A percentile compares a stretch with the other conserved stretches of the same genome.
Evolutionary conservation across 2,113 vertebrate species (phyloP).

Genomic region (Oplegnathus fasciatus): DNA sequence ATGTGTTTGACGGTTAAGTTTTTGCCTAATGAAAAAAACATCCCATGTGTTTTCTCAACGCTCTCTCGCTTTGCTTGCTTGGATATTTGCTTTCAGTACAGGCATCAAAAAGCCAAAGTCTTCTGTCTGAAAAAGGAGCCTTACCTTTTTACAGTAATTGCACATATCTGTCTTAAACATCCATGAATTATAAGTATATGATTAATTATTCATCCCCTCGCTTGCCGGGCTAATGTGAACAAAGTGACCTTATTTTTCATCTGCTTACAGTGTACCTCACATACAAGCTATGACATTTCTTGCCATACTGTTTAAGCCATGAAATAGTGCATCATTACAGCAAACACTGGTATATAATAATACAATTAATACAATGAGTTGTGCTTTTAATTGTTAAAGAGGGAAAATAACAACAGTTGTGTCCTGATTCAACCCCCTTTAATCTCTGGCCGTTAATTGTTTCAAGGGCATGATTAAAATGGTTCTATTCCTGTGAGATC

Average conservation of each 20-base stretch:
- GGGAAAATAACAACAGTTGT: not conserved
- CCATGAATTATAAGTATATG: conserved; percentile 81
- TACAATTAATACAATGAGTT: not conserved
- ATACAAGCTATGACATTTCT: conserved; percentile 49
- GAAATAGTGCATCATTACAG: conserved; percentile 8
- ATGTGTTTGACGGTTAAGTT: not conserved
- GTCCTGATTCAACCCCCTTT: not conserved
- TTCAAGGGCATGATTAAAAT: conserved; percentile 26
- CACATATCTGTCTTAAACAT: conserved; percentile 83
- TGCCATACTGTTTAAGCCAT: conserved; percentile 11
- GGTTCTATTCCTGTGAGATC: conserved; percentile 2
- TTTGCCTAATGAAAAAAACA: not conserved
- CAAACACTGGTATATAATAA: conserved; percentile 1
- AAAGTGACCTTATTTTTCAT: conserved; percentile 81
- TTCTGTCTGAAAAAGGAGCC: conserved; percentile 18
- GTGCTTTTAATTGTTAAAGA: conserved; percentile 1
- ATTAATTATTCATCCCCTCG: conserved; percentile 82
- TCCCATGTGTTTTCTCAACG: not conserved
- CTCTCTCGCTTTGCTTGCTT: not conserved
- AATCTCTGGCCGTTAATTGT: conserved; percentile 14
- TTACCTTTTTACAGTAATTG: conserved; percentile 74
- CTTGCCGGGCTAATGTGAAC: conserved; percentile 82
- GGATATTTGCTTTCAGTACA: not conserved
- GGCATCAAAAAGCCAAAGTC: conserved; percentile 23
- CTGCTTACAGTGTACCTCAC: conserved; percentile 52